Conservation (phyloP, 2,113 vertebrate genomes). For the cattle (Bos taurus) region DNA sequence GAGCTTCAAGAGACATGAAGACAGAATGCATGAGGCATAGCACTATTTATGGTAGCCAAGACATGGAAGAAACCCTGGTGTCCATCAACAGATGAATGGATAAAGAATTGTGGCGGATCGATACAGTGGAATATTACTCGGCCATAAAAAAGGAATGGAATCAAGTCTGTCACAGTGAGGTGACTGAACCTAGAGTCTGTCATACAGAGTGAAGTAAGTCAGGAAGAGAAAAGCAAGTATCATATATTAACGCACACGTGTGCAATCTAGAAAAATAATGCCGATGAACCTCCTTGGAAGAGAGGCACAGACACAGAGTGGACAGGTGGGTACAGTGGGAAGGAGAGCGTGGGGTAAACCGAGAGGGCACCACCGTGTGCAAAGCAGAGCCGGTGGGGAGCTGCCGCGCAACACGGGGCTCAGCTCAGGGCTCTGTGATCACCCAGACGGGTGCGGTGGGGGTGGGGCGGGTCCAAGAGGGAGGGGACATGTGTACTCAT, state of each 20-base stretch:
- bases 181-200: neutral
- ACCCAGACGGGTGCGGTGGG: fast-evolving
- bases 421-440: neutral
- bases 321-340: neutral
- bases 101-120: fast-evolving
- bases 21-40: neutral
- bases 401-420: fast-evolving
- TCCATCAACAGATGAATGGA: fast-evolving
- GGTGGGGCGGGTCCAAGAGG: neutral
- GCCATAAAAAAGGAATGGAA: neutral
- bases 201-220: neutral
- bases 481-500: neutral
- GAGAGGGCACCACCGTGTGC: neutral
- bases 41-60: neutral
- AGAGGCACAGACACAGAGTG: neutral
- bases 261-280: neutral
- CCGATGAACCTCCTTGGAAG: neutral
- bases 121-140: neutral
- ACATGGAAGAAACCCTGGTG: neutral
- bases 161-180: fast-evolving
- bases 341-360: neutral
- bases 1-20: neutral
- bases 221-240: neutral
- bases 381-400: fast-evolving
- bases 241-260: fast-evolving